These are phyloP conservation scores for Clarias batrachus DNA, from an alignment of 2,113 vertebrate genomes.

Conservation along the genomic window DNA sequence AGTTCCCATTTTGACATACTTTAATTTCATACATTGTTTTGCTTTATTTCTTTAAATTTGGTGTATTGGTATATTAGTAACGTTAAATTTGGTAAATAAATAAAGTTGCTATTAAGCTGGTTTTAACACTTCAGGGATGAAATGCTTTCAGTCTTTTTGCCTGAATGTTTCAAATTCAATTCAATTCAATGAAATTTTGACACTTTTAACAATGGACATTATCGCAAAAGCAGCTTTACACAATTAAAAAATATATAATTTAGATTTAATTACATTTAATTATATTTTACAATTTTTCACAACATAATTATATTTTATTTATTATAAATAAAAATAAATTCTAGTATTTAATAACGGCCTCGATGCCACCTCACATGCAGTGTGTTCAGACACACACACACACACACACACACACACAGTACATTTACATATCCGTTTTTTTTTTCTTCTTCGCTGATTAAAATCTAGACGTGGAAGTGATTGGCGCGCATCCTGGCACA, in stretches of 20 bases:
- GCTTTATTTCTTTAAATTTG: neutral
- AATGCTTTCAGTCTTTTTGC: neutral
- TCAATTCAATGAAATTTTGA: no score
- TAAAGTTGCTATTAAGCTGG: neutral
- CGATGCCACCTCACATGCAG: neutral
- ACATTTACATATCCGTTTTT: neutral
- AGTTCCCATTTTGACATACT: neutral
- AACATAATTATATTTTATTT: no score
- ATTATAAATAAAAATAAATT: no score
- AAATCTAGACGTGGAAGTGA: neutral
- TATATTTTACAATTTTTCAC: no score
- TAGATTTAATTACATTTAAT: neutral
- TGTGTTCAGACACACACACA: no score
- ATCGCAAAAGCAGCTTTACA: no score
- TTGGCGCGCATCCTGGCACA: neutral
- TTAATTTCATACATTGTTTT: neutral
- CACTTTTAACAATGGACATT: no score
- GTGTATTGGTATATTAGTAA: no score
- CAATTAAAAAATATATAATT: neutral
- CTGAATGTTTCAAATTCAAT: neutral
- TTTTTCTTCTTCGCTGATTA: neutral
- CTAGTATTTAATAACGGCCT: neutral
- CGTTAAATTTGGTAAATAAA: neutral
- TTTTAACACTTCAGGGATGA: neutral
- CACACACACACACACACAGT: no score